Evolutionary conservation across 2,888 invertebrate genomes (phyloP).

Genomic region (Ecliptopera silaceata): DNA sequence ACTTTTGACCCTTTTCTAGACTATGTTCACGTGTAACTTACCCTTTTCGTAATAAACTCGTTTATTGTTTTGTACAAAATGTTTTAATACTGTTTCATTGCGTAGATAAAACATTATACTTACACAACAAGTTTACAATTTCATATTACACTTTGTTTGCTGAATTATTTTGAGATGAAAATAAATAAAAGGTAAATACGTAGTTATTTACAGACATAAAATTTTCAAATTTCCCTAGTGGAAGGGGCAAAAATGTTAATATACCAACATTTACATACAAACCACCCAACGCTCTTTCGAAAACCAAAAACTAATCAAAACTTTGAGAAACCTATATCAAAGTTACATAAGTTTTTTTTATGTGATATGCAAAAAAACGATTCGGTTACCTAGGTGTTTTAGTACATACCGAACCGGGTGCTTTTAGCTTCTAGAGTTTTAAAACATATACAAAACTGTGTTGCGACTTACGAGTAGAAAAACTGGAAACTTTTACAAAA

Average conservation of each 20-base stretch:
- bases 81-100: too few relatives aligned
- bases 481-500: conserved; percentile 17
- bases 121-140: too few relatives aligned
- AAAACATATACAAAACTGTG: conserved; percentile 28
- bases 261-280: conserved; percentile 18
- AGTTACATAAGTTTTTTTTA: conserved; percentile 5
- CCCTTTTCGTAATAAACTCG: too few relatives aligned
- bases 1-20: too few relatives aligned
- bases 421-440: conserved; percentile 12
- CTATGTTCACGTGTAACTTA: too few relatives aligned
- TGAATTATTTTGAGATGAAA: too few relatives aligned
- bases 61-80: too few relatives aligned
- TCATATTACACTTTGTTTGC: too few relatives aligned
- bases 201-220: too few relatives aligned
- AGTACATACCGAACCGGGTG: conserved; percentile 6
- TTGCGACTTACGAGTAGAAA: neutral
- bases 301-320: conserved; percentile 24
- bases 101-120: too few relatives aligned
- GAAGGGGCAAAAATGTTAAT: conserved; percentile 3
- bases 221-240: conserved; percentile 16
- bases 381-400: neutral
- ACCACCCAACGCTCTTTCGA: neutral
- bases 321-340: conserved; percentile 11
- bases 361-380: conserved; percentile 2
- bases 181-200: too few relatives aligned